phyloP scores from a whole-genome alignment of 2,888 invertebrate genomes.

The Thymelicus sylvestris region DNA sequence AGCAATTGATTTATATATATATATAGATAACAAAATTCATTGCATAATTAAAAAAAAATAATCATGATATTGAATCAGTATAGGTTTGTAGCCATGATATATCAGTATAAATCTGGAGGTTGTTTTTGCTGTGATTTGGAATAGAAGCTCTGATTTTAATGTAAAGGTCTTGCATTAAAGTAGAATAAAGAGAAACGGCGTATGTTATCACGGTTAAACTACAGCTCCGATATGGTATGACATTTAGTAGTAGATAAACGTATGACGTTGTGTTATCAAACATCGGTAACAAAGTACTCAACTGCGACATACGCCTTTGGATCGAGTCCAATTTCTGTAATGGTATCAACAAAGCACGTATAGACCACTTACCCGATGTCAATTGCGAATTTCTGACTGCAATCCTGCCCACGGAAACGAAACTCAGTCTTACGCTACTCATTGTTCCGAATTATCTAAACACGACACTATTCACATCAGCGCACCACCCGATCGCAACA shows the following conservation, averaged over 20 bases:
- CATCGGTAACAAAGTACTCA: constrained; percentile 54
- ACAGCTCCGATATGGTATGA: constrained; percentile 22
- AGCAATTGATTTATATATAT: too few relatives aligned
- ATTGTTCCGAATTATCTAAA: constrained; percentile 60
- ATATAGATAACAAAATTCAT: too few relatives aligned
- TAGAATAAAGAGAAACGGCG: not conserved
- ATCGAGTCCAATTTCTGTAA: constrained; percentile 59
- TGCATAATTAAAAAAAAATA: too few relatives aligned
- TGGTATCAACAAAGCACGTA: constrained; percentile 34
- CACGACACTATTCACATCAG: constrained; percentile 70
- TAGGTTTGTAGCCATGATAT: too few relatives aligned
- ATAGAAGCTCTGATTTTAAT: too few relatives aligned
- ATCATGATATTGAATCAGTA: too few relatives aligned
- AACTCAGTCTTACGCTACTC: constrained; percentile 81
- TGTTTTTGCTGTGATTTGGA: too few relatives aligned
- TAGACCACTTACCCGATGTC: constrained; percentile 70
- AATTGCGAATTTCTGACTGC: constrained; percentile 77
- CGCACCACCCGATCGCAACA: constrained; percentile 61
- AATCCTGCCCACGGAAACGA: constrained; percentile 78
- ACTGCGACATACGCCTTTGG: constrained; percentile 67
- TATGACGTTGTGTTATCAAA: constrained; percentile 74
- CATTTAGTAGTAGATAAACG: constrained; percentile 41
- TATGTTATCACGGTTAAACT: too few relatives aligned
- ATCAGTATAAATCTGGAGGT: too few relatives aligned
- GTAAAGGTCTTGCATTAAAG: not conserved